Evolutionary conservation across 2,113 vertebrate species (phyloP).

Genomic region (Daubentonia madagascariensis): DNA sequence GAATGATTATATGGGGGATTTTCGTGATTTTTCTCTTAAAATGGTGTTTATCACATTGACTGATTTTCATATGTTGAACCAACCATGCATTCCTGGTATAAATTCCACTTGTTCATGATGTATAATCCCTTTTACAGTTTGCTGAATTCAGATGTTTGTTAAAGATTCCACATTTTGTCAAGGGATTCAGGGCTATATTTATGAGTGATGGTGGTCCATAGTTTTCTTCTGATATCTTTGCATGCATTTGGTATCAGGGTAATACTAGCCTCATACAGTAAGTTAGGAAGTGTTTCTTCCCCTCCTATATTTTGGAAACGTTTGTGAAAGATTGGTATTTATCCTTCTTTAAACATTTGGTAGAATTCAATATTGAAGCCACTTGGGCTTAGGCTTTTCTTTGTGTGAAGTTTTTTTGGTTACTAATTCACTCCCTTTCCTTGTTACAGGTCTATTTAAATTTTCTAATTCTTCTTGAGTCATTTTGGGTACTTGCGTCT

Average conservation of each 20-base stretch:
- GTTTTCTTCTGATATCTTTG: neutral
- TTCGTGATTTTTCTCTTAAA: neutral
- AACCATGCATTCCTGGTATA: neutral
- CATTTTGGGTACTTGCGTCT: neutral
- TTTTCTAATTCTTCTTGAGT: neutral
- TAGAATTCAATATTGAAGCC: neutral
- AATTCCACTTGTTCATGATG: neutral
- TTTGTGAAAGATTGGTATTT: neutral
- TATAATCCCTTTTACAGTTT: neutral
- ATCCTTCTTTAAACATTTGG: neutral
- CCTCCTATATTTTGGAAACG: neutral
- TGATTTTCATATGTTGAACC: neutral
- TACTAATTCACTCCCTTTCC: neutral
- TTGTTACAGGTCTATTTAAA: neutral
- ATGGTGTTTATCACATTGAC: neutral
- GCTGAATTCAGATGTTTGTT: neutral
- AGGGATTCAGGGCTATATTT: neutral
- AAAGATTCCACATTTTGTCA: neutral
- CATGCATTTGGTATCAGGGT: neutral
- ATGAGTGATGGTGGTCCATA: neutral
- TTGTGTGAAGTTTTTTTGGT: neutral
- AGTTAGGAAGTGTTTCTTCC: neutral
- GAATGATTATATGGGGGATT: neutral
- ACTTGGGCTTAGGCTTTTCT: neutral
- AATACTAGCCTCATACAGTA: neutral